Evolutionary conservation across 2,888 invertebrate genomes (phyloP).

Genomic region (Eupithecia pulchellata): DNA sequence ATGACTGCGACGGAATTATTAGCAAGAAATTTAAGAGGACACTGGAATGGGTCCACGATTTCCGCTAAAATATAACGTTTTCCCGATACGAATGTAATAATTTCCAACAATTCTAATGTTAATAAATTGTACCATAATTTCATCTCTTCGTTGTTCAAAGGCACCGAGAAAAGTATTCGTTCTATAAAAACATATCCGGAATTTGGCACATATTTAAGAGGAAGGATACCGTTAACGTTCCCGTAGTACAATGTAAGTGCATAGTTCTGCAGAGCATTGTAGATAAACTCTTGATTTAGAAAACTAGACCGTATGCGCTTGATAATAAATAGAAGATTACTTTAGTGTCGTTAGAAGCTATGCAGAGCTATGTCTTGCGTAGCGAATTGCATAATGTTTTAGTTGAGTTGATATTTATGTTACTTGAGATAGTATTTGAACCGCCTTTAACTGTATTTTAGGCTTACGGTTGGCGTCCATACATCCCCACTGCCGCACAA

Average conservation of each 20-base stretch:
- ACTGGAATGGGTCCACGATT: background rate
- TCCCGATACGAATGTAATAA: background rate
- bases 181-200: slow-evolving; percentile 79
- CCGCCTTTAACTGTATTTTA: background rate
- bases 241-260: slow-evolving; percentile 73
- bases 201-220: slow-evolving; percentile 81
- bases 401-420: background rate
- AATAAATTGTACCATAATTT: background rate
- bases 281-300: slow-evolving; percentile 20
- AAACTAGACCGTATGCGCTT: slow-evolving; percentile 14
- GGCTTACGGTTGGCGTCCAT: too few relatives aligned
- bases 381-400: slow-evolving; percentile 9
- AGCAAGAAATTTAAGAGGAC: background rate
- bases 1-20: background rate
- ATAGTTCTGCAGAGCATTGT: slow-evolving; percentile 80
- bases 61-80: background rate
- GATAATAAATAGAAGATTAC: slow-evolving; percentile 14
- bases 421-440: background rate
- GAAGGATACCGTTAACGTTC: slow-evolving; percentile 56
- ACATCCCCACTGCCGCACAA: background rate
- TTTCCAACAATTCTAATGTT: background rate
- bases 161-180: slow-evolving; percentile 69
- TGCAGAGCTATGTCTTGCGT: slow-evolving; percentile 55
- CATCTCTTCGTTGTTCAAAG: slow-evolving; percentile 59
- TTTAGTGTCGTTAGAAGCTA: slow-evolving; percentile 16